phyloP scores from a whole-genome alignment of 2,113 vertebrate genomes.

The Odobenus rosmarus region DNA sequence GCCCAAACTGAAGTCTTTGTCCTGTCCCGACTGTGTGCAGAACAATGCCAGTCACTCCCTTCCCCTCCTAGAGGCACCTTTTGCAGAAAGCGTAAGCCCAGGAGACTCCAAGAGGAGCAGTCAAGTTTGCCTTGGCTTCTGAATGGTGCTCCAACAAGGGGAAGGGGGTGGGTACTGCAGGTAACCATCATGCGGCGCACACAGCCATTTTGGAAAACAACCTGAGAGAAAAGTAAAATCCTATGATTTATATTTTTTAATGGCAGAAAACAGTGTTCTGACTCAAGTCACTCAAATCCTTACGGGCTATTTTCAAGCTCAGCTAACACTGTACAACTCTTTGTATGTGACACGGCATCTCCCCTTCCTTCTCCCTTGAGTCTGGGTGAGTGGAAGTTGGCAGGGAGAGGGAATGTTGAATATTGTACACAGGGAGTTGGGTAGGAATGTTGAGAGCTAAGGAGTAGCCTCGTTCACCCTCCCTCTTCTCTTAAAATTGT shows the following conservation, averaged over 20 bases:
- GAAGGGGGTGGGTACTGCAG: not conserved
- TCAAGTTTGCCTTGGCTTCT: not conserved
- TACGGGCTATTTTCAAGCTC: not conserved
- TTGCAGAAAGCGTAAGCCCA: not conserved
- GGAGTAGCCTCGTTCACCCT: not conserved
- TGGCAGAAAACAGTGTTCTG: not conserved
- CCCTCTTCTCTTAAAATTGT: conserved; percentile 46
- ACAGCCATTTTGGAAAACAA: not conserved
- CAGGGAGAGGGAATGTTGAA: not conserved
- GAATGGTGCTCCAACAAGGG: not conserved
- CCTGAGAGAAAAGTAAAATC: not conserved
- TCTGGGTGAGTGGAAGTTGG: not conserved
- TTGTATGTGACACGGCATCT: not conserved
- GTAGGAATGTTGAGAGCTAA: not conserved
- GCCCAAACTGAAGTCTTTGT: not conserved
- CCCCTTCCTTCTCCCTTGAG: not conserved
- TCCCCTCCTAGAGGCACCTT: not conserved
- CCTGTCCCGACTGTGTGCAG: not conserved
- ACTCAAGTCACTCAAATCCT: not conserved
- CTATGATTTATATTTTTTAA: not conserved
- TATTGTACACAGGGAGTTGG: not conserved
- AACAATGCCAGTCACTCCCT: not conserved
- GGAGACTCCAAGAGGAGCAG: not conserved
- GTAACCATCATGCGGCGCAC: not conserved
- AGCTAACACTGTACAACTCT: not conserved